These are phyloP conservation scores for Rhagoletis zephyria DNA, from an alignment of 1,140 invertebrate genomes.

Conservation along the genomic window DNA sequence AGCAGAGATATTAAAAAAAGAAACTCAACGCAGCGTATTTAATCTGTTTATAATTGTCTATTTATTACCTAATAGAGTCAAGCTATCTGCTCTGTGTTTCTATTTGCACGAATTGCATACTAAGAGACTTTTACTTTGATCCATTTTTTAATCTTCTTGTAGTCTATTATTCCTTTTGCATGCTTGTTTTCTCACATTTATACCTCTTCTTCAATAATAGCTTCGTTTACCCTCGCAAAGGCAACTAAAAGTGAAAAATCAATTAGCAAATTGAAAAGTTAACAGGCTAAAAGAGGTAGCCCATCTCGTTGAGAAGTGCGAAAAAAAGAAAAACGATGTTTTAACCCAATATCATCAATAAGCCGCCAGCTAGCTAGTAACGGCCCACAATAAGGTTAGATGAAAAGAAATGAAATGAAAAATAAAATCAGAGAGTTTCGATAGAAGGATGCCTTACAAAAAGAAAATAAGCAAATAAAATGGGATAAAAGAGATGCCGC, in stretches of 20 bases:
- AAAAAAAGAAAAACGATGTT: neutral
- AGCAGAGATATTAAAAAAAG: too few relatives aligned
- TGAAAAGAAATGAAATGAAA: neutral
- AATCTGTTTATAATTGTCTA: too few relatives aligned
- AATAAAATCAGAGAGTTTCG: neutral
- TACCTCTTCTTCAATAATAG: neutral
- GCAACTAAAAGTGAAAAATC: conserved; percentile 31
- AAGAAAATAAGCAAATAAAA: conserved; percentile 14
- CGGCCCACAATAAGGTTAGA: conserved; percentile 1
- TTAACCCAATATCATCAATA: conserved; percentile 19
- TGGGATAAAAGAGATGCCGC: conserved; percentile 28
- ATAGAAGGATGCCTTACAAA: conserved; percentile 15
- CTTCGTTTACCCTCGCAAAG: neutral
- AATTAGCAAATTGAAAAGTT: conserved; percentile 46
- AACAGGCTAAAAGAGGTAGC: conserved; percentile 1
- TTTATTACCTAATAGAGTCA: too few relatives aligned
- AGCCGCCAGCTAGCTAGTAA: neutral
- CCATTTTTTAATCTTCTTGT: neutral
- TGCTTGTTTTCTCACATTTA: neutral
- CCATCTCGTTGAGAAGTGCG: neutral
- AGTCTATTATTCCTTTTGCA: neutral
- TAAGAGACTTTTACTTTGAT: neutral
- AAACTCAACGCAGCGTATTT: too few relatives aligned
- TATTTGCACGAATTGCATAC: neutral
- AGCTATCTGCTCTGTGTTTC: too few relatives aligned